These are phyloP conservation scores for Papilio polytes DNA, from an alignment of 1,140 invertebrate genomes.

Conservation along the genomic window DNA sequence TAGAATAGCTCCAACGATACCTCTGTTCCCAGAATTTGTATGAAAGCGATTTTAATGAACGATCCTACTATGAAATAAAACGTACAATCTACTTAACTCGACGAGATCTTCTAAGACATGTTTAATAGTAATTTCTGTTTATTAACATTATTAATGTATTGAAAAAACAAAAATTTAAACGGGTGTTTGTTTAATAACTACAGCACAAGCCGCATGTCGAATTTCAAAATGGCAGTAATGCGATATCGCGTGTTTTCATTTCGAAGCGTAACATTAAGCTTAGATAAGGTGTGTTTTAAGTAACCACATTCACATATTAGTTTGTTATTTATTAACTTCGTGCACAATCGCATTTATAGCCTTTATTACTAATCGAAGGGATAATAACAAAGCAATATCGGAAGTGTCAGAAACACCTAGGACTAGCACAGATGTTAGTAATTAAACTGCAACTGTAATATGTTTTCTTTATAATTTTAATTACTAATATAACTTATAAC, in stretches of 20 bases:
- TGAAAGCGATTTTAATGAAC: not conserved
- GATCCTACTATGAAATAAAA: not conserved
- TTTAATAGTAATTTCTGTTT: not conserved
- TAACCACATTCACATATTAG: not conserved
- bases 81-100: not conserved
- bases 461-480: too few relatives aligned
- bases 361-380: too few relatives aligned
- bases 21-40: slow-evolving; percentile 1
- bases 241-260: slow-evolving; percentile 19
- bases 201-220: not conserved
- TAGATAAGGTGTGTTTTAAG: slow-evolving; percentile 18
- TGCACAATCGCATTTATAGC: not conserved
- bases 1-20: not conserved
- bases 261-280: slow-evolving; percentile 16
- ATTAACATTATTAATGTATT: not conserved
- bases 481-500: too few relatives aligned
- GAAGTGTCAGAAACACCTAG: too few relatives aligned
- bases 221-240: slow-evolving; percentile 22
- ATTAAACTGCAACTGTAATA: too few relatives aligned
- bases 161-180: not conserved
- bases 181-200: not conserved
- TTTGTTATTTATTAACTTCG: not conserved
- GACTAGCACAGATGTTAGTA: too few relatives aligned
- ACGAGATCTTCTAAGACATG: not conserved
- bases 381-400: too few relatives aligned